Base-by-base conservation (phyloP, 2,888 invertebrate species). In the Watsonalla cultraria region DNA sequence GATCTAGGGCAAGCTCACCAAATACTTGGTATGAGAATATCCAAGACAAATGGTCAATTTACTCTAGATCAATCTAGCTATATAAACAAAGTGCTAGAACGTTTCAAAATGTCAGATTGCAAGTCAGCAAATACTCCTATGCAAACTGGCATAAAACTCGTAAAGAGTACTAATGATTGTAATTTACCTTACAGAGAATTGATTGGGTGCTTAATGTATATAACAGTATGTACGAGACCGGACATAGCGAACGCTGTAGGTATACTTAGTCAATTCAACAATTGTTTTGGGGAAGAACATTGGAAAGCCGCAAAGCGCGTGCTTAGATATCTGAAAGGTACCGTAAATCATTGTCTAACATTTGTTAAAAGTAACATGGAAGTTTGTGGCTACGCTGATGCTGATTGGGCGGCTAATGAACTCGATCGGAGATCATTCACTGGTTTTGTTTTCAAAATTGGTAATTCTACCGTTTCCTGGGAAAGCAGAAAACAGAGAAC, bases 401-500 rank as follows among this genome's bases (percentile, higher is more conserved):
- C 54, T 34, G 56, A 56, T n/a, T 56, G 57, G 57, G 47, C 13
- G 33, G 46, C 50, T 35, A 45, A 51, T 46, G n/a, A 24, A 51
- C 51, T 6, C 13, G 54, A 58, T 49, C 47, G 54, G 13, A 55
- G 46, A 53, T 55, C n/a, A n/a, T 53, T 42, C 24, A 47, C 52
- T 34, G 55, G 55, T 2, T 54, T 54, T 51, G 55, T 52, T 51
- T 54, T 55, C 46, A 54, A 50, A 39, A 39, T 53, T 7, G 53
- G 54, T 37, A 45, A 45, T n/a, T 4, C 49, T 9, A 42, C 47
- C n/a, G 51, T 55, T 7, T 53, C 51, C 47, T 58, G 15, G 47
- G 54, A 57, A 48, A 52, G 55, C 33, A 48, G 46, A 47, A 58
- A 58, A 14, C 58, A 55, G 48, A 45, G 47, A 52, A 55, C 45